A percentile compares a stretch with the other conserved stretches of the same genome.
Evolutionary conservation across 2,113 vertebrate species (phyloP).

Genomic region (Sapayoa aenigma): DNA sequence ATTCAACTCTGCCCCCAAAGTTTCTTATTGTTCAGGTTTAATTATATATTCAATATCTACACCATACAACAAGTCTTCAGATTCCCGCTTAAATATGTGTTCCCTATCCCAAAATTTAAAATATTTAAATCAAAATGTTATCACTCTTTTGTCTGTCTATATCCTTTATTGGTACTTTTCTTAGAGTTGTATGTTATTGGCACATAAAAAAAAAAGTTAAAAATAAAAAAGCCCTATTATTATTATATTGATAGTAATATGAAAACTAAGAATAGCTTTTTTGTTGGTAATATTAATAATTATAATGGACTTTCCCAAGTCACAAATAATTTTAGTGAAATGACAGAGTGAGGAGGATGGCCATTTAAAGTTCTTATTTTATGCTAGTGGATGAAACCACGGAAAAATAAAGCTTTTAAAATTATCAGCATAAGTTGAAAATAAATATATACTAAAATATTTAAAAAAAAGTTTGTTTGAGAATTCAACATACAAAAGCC

Average conservation of each 20-base stretch:
- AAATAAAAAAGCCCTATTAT: not conserved
- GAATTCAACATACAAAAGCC: not conserved
- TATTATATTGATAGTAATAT: not conserved
- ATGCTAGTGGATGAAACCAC: not conserved
- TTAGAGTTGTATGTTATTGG: not conserved
- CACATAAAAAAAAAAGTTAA: not conserved
- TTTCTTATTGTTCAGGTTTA: not conserved
- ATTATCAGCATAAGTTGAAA: not conserved
- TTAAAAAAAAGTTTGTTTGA: not conserved
- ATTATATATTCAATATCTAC: not conserved
- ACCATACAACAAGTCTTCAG: not conserved
- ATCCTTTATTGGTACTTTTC: not conserved
- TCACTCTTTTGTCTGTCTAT: not conserved
- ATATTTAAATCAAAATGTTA: not conserved
- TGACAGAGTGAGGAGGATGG: accelerated
- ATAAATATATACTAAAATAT: not conserved
- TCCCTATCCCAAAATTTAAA: not conserved
- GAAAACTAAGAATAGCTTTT: not conserved
- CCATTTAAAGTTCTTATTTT: not conserved
- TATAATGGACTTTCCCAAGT: not conserved
- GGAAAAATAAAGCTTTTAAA: not conserved
- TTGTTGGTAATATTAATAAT: not conserved
- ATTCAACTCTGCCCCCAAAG: not conserved
- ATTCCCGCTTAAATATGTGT: not conserved
- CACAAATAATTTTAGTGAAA: not conserved